A percentile compares a stretch with the other conserved stretches of the same genome.
Evolutionary conservation across 2,113 vertebrate species (phyloP).

Genomic region (Hypomesus transpacificus): DNA sequence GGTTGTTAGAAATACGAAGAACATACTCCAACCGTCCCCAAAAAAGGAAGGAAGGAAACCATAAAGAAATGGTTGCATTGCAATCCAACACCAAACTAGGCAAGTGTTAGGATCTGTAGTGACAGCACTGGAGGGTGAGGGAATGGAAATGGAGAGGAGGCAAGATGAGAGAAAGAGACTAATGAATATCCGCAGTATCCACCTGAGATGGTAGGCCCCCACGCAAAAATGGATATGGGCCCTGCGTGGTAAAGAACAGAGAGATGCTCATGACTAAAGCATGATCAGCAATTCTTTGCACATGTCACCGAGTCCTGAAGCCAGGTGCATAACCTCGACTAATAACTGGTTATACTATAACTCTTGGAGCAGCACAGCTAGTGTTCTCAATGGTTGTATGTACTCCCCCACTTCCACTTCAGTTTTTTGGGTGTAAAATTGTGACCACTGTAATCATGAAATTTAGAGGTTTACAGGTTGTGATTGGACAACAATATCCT

Average conservation of each 20-base stretch:
- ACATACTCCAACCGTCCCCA: neutral
- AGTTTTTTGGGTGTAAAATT: no score
- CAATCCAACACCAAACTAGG: slow-evolving; percentile 37
- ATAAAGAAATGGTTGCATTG: neutral
- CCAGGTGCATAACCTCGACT: neutral
- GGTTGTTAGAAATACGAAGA: slow-evolving; percentile 15
- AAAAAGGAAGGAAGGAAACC: neutral
- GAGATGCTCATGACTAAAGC: slow-evolving; percentile 45
- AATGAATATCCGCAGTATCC: slow-evolving; percentile 50
- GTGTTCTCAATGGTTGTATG: no score
- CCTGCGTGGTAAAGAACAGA: slow-evolving; percentile 77
- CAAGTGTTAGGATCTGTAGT: slow-evolving; percentile 42
- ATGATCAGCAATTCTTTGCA: slow-evolving; percentile 18
- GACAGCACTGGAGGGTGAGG: neutral
- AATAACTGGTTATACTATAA: neutral
- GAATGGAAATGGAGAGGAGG: neutral
- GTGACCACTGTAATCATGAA: neutral
- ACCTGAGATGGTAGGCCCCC: slow-evolving; percentile 79
- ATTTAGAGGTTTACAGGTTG: neutral
- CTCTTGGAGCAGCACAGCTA: no score
- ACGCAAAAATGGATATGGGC: slow-evolving; percentile 73
- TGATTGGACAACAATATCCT: neutral
- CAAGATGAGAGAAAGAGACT: slow-evolving; percentile 15
- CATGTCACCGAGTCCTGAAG: neutral
- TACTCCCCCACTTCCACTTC: no score